Percentiles rank a stretch among this genome's conserved stretches.
Conservation (phyloP, 2,797 vertebrate species). For the Urocyon cinereoargenteus region DNA sequence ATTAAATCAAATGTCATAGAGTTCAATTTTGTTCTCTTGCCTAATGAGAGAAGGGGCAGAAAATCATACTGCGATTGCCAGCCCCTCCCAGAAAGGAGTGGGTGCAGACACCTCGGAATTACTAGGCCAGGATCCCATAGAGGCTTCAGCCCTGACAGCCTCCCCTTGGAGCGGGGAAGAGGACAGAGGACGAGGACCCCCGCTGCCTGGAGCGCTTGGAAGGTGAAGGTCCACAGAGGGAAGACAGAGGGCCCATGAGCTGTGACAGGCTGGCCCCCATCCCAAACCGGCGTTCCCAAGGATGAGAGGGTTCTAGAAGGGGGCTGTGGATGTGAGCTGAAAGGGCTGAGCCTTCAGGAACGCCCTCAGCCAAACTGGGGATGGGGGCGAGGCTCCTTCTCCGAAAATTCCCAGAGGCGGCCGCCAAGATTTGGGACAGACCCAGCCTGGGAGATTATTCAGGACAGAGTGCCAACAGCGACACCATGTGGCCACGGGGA, state of each 20-base stretch:
- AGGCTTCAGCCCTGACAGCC: not conserved
- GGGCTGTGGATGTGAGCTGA: not conserved
- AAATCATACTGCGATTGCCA: not conserved
- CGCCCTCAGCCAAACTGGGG: not conserved
- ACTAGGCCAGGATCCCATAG: not conserved
- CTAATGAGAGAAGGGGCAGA: not conserved
- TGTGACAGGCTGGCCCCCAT: not conserved
- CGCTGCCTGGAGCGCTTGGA: not conserved
- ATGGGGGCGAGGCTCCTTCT: not conserved
- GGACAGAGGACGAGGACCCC: not conserved
- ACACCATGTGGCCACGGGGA: conserved; percentile 49
- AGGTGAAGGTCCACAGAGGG: not conserved
- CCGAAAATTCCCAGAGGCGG: not conserved
- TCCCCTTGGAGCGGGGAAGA: not conserved
- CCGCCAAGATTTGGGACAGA: not conserved
- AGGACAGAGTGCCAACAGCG: conserved; percentile 63
- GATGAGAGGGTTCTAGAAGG: not conserved
- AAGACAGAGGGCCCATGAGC: not conserved
- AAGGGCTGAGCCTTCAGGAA: not conserved
- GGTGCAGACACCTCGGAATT: not conserved
- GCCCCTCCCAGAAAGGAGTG: not conserved
- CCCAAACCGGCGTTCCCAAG: not conserved
- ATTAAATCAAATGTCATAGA: not conserved
- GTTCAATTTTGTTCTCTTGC: not conserved
- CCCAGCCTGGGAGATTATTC: not conserved